Conservation (phyloP, 2,797 vertebrate species). For the Acrossocheilus fasciatus region DNA sequence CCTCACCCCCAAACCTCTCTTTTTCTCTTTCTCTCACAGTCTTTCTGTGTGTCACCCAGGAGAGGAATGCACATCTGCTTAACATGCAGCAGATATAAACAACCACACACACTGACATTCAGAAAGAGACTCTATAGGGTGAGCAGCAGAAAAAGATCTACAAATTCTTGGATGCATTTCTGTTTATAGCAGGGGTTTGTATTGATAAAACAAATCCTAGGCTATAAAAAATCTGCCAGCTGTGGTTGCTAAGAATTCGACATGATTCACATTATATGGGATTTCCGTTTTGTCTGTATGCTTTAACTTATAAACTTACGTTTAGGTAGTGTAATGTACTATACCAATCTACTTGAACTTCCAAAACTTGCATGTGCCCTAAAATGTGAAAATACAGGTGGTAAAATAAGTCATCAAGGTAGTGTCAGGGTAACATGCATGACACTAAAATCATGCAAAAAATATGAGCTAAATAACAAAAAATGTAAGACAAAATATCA, state of each 20-base stretch:
- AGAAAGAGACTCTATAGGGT: constrained; percentile 24
- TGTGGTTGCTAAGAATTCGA: not conserved
- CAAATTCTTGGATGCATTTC: constrained; percentile 10
- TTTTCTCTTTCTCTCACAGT: constrained; percentile 32
- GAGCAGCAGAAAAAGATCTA: not conserved
- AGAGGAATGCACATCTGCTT: constrained; percentile 47
- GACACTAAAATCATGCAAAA: too few species aligned
- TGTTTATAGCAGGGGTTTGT: not conserved
- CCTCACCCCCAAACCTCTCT: constrained; percentile 15
- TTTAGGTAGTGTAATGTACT: not conserved
- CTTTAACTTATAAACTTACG: not conserved
- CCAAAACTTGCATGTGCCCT: not conserved
- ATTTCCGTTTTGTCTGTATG: not conserved
- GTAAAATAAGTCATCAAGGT: not conserved
- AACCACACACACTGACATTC: constrained; percentile 10
- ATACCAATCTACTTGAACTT: not conserved
- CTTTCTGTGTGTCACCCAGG: constrained; percentile 50
- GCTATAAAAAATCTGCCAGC: not conserved
- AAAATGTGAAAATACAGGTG: not conserved
- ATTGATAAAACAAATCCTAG: not conserved
- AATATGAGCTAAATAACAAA: not conserved
- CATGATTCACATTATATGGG: not conserved
- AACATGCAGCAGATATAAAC: constrained; percentile 60
- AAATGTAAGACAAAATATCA: not conserved
- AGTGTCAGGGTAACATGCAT: too few species aligned